Evolutionary conservation across 2,113 vertebrate species (phyloP), one percentile per base, ranked within the genome.

Genomic region (Lepidothrix coronata): DNA sequence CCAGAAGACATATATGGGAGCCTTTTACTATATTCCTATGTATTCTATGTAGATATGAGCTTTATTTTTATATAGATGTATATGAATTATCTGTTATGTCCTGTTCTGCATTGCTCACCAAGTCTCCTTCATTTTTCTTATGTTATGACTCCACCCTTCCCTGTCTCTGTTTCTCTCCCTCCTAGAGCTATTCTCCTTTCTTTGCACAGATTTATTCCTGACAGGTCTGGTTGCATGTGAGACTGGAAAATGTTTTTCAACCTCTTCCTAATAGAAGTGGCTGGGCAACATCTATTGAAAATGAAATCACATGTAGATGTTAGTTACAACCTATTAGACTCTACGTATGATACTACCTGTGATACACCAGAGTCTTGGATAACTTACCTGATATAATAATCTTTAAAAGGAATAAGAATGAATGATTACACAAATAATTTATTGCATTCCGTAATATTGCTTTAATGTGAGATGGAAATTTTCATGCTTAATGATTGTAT

Each of bases 1-100:
- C 61, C 2, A 24, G 73, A 88, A 61, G 71, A 96, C 65, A 55
- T 12, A n/a, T 7, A 48, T 55, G 55, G 62, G 55, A 92, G 85
- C 39, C 2, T 94, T 98, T 94, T 91, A 92, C 89, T 87, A 76
- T 51, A 41, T 58, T 80, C 80, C 35, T 57, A 27, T 3, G 3
- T 48, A 28, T 90, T 76, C 77, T 48, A 30, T 77, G 19, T 74
- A 88, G 71, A 85, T 57, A 51, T 67, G 82, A 89, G 17, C 41
- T 92, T 94, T 81, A 66, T 88, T 96, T 97, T 96, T 61, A 91
- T 94, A 65, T 39, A 92, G 52, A 68, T 18, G 3, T 74, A 70
- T 39, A 91, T 78, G 73, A 75, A 89, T 95, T 96, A 49, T 78
- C 75, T 84, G 88, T 89, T 23, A 10, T 81, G 30, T 48, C 39